phyloP scores from a whole-genome alignment of 1,140 invertebrate species.

The Ceratina japonica region DNA sequence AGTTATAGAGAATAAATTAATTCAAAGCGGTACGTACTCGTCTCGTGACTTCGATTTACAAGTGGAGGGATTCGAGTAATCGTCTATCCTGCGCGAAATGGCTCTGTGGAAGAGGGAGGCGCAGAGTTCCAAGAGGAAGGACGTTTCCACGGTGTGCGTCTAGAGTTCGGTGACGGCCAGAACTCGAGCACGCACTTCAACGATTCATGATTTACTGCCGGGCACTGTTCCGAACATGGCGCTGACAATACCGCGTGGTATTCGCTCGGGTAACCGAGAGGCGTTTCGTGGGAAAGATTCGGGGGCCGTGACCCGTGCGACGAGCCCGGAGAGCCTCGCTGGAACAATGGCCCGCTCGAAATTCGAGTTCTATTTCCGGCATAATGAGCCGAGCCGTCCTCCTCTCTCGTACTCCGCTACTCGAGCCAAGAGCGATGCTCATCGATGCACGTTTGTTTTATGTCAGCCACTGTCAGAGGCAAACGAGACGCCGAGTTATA shows the following conservation, averaged over 20 bases:
- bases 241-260: conserved; percentile 23
- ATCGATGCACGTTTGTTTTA: too few relatives aligned
- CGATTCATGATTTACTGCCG: conserved; percentile 27
- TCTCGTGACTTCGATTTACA: too few relatives aligned
- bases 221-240: conserved; percentile 16
- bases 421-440: too few relatives aligned
- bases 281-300: not conserved
- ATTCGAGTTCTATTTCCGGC: not conserved
- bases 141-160: too few relatives aligned
- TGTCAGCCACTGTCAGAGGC: too few relatives aligned
- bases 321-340: too few relatives aligned
- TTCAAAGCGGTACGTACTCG: too few relatives aligned
- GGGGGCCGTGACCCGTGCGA: not conserved
- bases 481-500: too few relatives aligned
- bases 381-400: not conserved
- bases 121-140: too few relatives aligned
- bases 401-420: too few relatives aligned
- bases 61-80: not conserved
- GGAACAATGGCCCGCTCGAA: not conserved
- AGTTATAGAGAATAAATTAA: too few relatives aligned
- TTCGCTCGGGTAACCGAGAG: conserved; percentile 2
- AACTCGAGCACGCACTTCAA: conserved; percentile 13
- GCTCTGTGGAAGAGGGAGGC: not conserved
- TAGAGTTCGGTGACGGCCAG: not conserved
- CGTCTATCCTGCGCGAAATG: not conserved